Evolutionary conservation across 2,888 invertebrate genomes (phyloP).

Genomic region (Prionchulus punctatus): DNA sequence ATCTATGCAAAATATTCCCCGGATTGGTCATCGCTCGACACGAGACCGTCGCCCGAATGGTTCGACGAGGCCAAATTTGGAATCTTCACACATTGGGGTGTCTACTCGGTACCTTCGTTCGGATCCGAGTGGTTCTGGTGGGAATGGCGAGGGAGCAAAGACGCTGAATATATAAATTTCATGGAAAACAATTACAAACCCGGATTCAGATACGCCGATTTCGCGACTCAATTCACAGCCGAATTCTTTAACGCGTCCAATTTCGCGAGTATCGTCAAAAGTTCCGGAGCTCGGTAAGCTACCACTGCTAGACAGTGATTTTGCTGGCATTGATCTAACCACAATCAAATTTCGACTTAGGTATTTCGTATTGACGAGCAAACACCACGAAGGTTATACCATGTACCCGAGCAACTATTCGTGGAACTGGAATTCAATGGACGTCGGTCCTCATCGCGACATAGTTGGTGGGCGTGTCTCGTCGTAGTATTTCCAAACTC

Average conservation of each 20-base stretch:
- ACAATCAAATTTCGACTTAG: constrained; percentile 34
- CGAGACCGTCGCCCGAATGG: constrained; percentile 30
- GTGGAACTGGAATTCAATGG: constrained; percentile 67
- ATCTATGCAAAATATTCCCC: constrained; percentile 20
- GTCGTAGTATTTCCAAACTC: background rate
- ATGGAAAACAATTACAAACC: constrained; percentile 16
- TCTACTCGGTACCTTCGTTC: constrained; percentile 31
- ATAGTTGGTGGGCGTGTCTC: constrained; percentile 45
- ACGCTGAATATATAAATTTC: background rate
- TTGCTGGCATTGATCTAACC: background rate
- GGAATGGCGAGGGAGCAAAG: constrained; percentile 16
- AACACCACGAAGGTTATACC: constrained; percentile 72
- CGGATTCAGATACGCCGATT: constrained; percentile 15
- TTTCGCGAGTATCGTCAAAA: constrained; percentile 13
- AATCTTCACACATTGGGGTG: constrained; percentile 35
- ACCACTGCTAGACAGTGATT: no score
- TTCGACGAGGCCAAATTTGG: constrained; percentile 33
- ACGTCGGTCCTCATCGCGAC: constrained; percentile 59
- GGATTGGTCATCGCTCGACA: constrained; percentile 30
- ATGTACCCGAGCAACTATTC: constrained; percentile 61
- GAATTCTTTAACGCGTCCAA: constrained; percentile 15
- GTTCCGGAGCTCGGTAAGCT: constrained; percentile 15
- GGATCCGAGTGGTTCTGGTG: constrained; percentile 28
- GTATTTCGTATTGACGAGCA: constrained; percentile 65
- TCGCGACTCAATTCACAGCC: constrained; percentile 14